Evolutionary conservation across 2,797 vertebrate genomes (phyloP), one percentile per base, ranked within the genome.

Genomic region (Micromesistius poutassou): DNA sequence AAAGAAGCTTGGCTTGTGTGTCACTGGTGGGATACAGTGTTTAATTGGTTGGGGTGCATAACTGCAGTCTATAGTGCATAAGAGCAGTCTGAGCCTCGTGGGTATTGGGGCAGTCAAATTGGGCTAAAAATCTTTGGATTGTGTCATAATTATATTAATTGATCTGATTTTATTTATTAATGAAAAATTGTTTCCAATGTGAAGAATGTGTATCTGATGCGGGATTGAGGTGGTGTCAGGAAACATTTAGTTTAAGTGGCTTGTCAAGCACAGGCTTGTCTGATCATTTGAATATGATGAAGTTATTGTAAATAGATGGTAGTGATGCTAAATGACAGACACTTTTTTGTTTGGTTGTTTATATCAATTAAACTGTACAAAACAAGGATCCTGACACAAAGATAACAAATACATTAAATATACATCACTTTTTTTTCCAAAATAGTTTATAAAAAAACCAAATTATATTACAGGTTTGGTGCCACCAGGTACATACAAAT

Each of bases 1-100:
- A 88, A 85, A 82, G 90, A 92, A 86, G 88, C 78, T 72, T 25
- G 79, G 80, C 80, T 85, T 85, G 31, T 72, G 28, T 8, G 30
- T 76, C 25, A 42, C 25, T 14, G 30, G 42, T 30, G 73, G 28
- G 38, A 74, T 74, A 14, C 40, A 9, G 14, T 42, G 73, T 10
- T 10, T 10, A 8, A 38, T 36, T 1, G 10, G 19, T 12, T n/a
- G 42, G 42, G 0, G 12, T 46, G 42, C 14, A 3, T 46, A 46
- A 13, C 7, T 9, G 9, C 36, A 13, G 40, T 42, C 13, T 50
- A n/a, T n/a, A 0, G 12, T 46, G 42, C 14, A 3, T 46, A 46
- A 13, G 36, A 38, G 9, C 36, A 13, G 40, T 42, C 13, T 50
- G 3, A 14, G 40, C 40, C 40, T 14, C 16, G 13, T 5, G 19